Percentiles rank a stretch among this genome's conserved stretches.
Conservation (phyloP, 1,140 invertebrate species). For the Pogonomyrmex californicus region DNA sequence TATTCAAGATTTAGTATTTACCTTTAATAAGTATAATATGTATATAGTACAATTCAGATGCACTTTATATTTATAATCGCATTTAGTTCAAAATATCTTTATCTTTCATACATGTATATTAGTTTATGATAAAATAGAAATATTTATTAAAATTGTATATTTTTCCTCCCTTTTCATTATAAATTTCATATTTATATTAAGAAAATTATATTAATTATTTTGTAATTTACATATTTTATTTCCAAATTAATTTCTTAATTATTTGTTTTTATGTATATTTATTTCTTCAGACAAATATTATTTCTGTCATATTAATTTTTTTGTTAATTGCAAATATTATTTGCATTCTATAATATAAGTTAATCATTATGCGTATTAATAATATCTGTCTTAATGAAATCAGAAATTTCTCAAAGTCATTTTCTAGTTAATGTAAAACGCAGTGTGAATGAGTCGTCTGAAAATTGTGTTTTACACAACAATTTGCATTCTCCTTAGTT, state of each 20-base stretch:
- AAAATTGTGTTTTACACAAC: slow-evolving; percentile 62
- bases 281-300: not conserved
- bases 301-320: slow-evolving; percentile 1
- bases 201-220: not conserved
- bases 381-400: slow-evolving; percentile 14
- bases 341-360: slow-evolving; percentile 13
- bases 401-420: slow-evolving; percentile 4
- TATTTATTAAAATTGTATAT: not conserved
- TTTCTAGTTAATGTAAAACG: slow-evolving; percentile 30
- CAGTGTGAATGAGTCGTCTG: slow-evolving; percentile 27
- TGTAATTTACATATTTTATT: not conserved
- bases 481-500: slow-evolving; percentile 60
- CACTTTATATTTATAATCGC: slow-evolving; percentile 13
- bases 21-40: not conserved
- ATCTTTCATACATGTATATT: too few species aligned
- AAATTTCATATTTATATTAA: not conserved
- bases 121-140: not conserved
- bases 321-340: slow-evolving; percentile 13
- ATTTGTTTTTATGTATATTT: not conserved
- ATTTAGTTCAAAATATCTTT: not conserved
- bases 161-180: not conserved
- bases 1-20: slow-evolving; percentile 36
- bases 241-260: not conserved
- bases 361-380: slow-evolving; percentile 10
- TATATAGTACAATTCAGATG: not conserved